Base-by-base conservation (phyloP, 1,140 invertebrate genomes). In the Lasioglossum baleicum region DNA sequence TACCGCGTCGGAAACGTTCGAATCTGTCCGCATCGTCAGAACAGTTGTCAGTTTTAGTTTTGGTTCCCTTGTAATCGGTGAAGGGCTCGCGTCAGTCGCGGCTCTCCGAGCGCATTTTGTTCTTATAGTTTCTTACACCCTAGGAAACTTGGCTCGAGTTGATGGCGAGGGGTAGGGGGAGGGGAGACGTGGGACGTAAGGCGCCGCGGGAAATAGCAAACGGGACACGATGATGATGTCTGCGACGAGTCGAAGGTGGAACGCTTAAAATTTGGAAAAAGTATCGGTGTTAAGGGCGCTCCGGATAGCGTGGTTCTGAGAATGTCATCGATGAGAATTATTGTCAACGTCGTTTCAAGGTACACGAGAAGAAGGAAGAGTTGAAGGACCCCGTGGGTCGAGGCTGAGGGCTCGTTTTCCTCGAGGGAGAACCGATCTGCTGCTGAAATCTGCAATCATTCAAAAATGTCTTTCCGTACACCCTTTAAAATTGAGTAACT, bases 241-340 rank as follows among this genome's bases (percentile, higher is more conserved):
- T 56, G 73, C 74, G 72, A 60, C 22, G 53, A 61, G 26, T 42
- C 63, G 53, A 68, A 66, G 42, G n/a, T n/a, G 11, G 56, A 15
- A 48, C 11, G 8, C 5, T 15, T 2, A 10, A 48, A 48, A 10
- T 10, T 17, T 17, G 2, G 15, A 72, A 75, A 31, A 82, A 65
- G 61, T 51, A 44, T 48, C 20, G 74, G n/a, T 60, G 69, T 35
- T 35, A 42, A 64, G 71, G 61, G n/a, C 65, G 71, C 58, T 80
- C 22, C 35, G 44, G 44, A 67, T 58, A 48, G 58, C 63, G 77
- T 84, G 77, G 42, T 84, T 84, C 77, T 84, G 83, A 67, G 71
- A 72, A 78, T 78, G 51, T 31, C 61, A 42, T 79, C 76, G 76
- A 73, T 66, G 48, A 79, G 56, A 48, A 73, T 79, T 79, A 79